phyloP scores from a whole-genome alignment of 2,113 vertebrate species.

The Ptilorrhoa leucosticta region DNA sequence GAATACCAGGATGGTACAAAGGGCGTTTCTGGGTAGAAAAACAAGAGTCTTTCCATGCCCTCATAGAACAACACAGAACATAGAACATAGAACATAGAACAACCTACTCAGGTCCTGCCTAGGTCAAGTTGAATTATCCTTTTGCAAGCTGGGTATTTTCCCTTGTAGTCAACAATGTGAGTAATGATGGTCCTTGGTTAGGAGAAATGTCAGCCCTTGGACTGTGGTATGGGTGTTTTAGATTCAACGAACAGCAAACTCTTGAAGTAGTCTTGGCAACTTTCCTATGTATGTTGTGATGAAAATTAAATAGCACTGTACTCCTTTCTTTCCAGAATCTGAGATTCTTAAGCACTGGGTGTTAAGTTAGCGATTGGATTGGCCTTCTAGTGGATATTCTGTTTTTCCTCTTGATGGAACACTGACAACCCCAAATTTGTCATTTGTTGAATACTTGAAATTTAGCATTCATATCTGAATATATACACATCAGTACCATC shows the following conservation, averaged over 20 bases:
- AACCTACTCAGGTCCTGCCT: neutral
- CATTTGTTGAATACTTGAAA: neutral
- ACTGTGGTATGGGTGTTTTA: neutral
- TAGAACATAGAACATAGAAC: too few species aligned
- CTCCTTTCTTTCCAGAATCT: neutral
- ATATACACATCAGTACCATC: rapidly evolving
- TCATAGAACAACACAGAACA: neutral
- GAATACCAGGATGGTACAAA: neutral
- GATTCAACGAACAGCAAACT: neutral
- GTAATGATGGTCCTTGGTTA: neutral
- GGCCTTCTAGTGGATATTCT: neutral
- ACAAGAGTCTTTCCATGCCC: neutral
- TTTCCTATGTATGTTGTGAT: neutral
- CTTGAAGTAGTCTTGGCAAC: neutral
- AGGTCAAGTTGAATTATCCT: neutral
- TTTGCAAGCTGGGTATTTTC: neutral
- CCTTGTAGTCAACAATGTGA: neutral
- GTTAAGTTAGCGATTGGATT: neutral
- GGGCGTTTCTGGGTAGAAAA: neutral
- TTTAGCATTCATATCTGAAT: neutral
- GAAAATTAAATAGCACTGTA: neutral
- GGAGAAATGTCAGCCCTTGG: neutral
- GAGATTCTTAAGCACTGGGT: neutral
- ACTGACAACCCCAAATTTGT: neutral
- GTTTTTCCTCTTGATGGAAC: neutral